Base-by-base conservation (phyloP, 2,113 vertebrate species). In the Hemibagrus wyckioides region DNA sequence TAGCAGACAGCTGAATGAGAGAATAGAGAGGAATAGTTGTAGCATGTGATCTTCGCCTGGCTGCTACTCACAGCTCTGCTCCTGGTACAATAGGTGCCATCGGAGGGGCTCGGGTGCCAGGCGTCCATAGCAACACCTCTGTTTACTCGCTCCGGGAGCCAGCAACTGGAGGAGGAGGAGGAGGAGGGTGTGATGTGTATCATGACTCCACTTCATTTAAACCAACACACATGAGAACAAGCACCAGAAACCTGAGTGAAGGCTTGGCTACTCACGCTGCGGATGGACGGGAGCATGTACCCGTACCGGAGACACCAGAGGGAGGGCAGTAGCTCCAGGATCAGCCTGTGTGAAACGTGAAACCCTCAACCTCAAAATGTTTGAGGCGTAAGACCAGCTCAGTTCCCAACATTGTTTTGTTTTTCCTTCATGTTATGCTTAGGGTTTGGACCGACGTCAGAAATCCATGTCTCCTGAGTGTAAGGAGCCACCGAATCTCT, bases 201-300 rank as follows among this genome's bases (percentile, higher is more conserved):
- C 36, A 21, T 23, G 71, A 75, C 41, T 2, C 25, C 71, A 48
- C 23, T 28, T 75, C 23, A 5, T 14, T 75, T 48, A 28, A 25
- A 75, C 41, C 25, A 48, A 28, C 23, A 75, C 83, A 83, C 50
- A 48, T 80, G 83, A 80, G 48, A 87, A 67, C 33, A 59, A 92
- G 90, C 90, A 85, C 85, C 88, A 89, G 65, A 83, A 91, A 85
- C 82, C 82, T 83, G 89, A 92, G 90, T 90, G 91, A 57, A 28
- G 28, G 33, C 30, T 75, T 36, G 82, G 87, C 88, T n/a, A 14
- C 87, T 44, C 14, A 79, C n/a, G 17, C 76, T 30, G n/a, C 15
- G 17, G 3, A 33, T 79, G 5, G 30, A 52, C 14, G 30, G 33
- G 15, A 44, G 14, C n/a, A 19, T 41, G 39, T 17, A 15, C 36